Conservation (phyloP, 2,797 vertebrate species). For the Darevskia mixta region DNA sequence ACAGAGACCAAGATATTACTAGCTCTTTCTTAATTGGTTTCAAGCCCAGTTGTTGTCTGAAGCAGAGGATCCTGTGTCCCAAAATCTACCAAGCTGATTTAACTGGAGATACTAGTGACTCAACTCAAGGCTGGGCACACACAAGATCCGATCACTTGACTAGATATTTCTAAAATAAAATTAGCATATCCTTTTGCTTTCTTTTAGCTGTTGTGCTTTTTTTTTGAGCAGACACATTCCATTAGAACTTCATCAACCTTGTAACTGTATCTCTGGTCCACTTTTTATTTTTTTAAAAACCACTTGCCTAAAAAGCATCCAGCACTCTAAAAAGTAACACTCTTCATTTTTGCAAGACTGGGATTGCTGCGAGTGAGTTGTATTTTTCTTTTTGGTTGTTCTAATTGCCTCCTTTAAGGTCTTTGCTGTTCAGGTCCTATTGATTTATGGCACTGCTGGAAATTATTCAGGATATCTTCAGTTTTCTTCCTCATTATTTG, state of each 20-base stretch:
- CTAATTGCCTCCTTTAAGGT: not conserved
- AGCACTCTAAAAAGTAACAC: not conserved
- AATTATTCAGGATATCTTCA: constrained; percentile 6
- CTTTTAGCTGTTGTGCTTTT: too few species aligned
- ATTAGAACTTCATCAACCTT: not conserved
- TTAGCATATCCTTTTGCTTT: not conserved
- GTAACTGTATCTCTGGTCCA: not conserved
- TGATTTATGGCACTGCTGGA: constrained; percentile 16
- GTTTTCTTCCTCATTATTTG: constrained; percentile 5
- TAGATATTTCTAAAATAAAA: not conserved
- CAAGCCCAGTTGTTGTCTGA: too few species aligned
- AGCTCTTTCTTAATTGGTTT: too few species aligned
- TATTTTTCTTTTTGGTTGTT: not conserved
- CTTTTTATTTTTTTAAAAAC: too few species aligned
- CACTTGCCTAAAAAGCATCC: not conserved
- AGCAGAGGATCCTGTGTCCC: too few species aligned
- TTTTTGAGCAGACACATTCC: not conserved
- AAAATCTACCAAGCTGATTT: not conserved
- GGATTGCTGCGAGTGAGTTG: not conserved
- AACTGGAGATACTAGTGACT: not conserved
- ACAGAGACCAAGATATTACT: too few species aligned
- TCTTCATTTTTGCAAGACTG: not conserved
- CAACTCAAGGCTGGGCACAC: too few species aligned
- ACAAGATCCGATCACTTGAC: not conserved
- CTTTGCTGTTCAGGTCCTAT: not conserved